Percentiles rank a stretch among this genome's conserved stretches.
Conservation (phyloP, 2,797 vertebrate genomes). For the Galagoides demidoff region DNA sequence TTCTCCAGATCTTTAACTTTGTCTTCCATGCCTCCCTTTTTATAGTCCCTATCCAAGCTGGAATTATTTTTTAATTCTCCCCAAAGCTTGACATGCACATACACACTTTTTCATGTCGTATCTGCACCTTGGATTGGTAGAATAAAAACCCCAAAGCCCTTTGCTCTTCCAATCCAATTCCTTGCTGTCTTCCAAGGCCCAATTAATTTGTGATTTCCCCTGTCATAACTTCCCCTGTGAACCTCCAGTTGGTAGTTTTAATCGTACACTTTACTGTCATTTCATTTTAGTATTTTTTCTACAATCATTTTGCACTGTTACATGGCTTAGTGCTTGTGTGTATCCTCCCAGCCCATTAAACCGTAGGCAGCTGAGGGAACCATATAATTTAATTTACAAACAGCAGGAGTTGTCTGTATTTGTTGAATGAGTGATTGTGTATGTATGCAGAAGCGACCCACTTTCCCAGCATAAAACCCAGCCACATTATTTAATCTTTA, state of each 20-base stretch:
- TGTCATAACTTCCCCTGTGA: not conserved
- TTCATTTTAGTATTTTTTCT: slow-evolving; percentile 47
- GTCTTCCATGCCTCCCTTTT: not conserved
- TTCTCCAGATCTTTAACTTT: not conserved
- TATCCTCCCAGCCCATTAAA: slow-evolving; percentile 21
- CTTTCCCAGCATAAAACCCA: slow-evolving; percentile 48
- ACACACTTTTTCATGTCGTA: not conserved
- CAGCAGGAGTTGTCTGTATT: not conserved
- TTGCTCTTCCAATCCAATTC: not conserved
- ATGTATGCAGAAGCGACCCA: slow-evolving; percentile 5
- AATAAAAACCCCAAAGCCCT: not conserved
- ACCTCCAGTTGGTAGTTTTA: not conserved
- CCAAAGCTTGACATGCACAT: not conserved
- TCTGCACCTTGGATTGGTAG: not conserved
- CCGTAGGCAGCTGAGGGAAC: not conserved
- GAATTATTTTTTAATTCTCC: not conserved
- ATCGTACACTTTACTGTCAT: not conserved
- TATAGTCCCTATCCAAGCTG: not conserved
- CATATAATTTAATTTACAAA: slow-evolving; percentile 61
- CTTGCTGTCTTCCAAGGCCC: not conserved
- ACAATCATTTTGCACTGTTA: not conserved
- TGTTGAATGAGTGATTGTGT: slow-evolving; percentile 39
- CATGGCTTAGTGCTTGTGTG: not conserved
- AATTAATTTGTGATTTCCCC: not conserved
- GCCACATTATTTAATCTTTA: slow-evolving; percentile 56